Conservation (phyloP, 2,888 invertebrate species). For the Hoplodrina ambigua region DNA sequence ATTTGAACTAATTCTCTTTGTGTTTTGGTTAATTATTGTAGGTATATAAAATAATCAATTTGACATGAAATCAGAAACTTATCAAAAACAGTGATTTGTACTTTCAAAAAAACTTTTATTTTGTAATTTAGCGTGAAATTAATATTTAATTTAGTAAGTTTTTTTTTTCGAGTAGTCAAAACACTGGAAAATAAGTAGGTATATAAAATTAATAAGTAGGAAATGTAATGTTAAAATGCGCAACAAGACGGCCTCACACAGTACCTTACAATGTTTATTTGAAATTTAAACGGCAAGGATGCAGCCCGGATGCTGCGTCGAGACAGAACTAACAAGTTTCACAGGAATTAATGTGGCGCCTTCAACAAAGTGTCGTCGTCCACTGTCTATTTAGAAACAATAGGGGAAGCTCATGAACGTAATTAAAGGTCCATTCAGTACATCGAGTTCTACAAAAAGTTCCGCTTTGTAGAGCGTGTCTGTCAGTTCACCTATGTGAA, state of each 20-base stretch:
- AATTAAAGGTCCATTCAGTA: background rate
- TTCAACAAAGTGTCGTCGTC: conserved; percentile 56
- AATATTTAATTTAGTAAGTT: too few species aligned
- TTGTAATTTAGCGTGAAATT: too few species aligned
- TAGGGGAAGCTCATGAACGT: background rate
- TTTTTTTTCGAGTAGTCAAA: background rate
- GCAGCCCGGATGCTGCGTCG: conserved; percentile 64
- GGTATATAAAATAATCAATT: too few species aligned
- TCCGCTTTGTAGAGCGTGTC: background rate
- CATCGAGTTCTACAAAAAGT: background rate
- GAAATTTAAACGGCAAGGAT: conserved; percentile 68
- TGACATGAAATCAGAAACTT: conserved; percentile 15
- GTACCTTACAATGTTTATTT: conserved; percentile 66
- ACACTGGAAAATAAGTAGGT: background rate
- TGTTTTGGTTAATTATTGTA: too few species aligned
- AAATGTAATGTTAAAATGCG: conserved; percentile 4
- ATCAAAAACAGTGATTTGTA: background rate
- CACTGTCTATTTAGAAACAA: conserved; percentile 48
- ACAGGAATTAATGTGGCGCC: conserved; percentile 68
- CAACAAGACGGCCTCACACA: conserved; percentile 37
- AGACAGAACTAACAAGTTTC: conserved; percentile 74
- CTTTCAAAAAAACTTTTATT: background rate
- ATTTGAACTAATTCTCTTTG: background rate
- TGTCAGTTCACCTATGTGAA: background rate
- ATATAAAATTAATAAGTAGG: background rate